Evolutionary conservation across 1,140 invertebrate genomes (phyloP).

Genomic region (Panagrolaimus sp.): DNA sequence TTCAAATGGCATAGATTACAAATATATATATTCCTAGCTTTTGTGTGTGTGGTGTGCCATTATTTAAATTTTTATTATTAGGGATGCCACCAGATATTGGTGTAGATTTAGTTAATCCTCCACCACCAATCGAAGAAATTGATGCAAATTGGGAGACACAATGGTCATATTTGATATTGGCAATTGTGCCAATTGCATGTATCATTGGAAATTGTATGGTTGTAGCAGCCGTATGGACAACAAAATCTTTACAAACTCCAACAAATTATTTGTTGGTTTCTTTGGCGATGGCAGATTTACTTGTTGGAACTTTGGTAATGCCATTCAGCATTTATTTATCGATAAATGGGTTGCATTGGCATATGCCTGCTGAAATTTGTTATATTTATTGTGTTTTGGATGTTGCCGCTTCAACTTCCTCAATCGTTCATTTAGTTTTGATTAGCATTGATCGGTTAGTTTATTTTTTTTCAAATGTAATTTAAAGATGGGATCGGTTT

Average conservation of each 20-base stretch:
- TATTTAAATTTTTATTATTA: too few relatives aligned
- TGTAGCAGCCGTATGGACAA: conserved; percentile 55
- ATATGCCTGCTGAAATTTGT: conserved; percentile 49
- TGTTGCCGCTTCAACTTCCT: conserved; percentile 55
- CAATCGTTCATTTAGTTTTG: conserved; percentile 56
- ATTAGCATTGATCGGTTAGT: conserved; percentile 57
- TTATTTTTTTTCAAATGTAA: too few relatives aligned
- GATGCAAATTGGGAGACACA: neutral
- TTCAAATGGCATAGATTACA: too few relatives aligned
- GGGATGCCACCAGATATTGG: too few relatives aligned
- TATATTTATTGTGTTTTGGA: conserved; percentile 57
- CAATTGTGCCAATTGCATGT: conserved; percentile 45
- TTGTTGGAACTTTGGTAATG: conserved; percentile 56
- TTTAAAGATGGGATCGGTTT: too few relatives aligned
- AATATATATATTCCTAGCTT: too few relatives aligned
- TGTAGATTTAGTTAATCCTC: too few relatives aligned
- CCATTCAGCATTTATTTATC: conserved; percentile 58
- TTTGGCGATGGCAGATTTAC: conserved; percentile 56
- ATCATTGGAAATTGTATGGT: conserved; percentile 55
- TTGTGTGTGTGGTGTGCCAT: too few relatives aligned
- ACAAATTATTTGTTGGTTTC: conserved; percentile 57
- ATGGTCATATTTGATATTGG: conserved; percentile 38
- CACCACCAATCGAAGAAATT: neutral
- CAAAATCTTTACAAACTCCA: conserved; percentile 53
- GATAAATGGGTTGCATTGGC: conserved; percentile 56